Base-by-base conservation (phyloP, 1,140 invertebrate genomes). In the Neodiprion virginianus region DNA sequence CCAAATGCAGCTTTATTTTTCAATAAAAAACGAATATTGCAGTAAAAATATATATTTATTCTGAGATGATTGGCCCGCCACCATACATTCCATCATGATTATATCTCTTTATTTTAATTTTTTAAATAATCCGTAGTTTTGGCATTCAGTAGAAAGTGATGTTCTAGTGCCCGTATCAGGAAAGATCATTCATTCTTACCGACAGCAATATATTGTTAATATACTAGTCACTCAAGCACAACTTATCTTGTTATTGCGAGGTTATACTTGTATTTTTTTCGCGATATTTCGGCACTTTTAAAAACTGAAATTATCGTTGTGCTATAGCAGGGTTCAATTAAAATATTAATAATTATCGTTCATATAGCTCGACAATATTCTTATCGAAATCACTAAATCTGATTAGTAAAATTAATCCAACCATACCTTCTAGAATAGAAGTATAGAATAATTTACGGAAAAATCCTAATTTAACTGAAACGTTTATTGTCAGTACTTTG, bases 21-120 rank as follows among this genome's bases (percentile, higher is more conserved):
- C n/a, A 69, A 69, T 69, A 69, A 69, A 47, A 23, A 11, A 69
- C 17, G 21, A 69, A 21, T 69, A 69, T 47, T 69, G 21, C 67
- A 69, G 67, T 69, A 69, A 69, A 69, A 69, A 69, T 69, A 23
- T 69, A 23, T 23, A 23, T 69, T 69, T 69, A 69, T 69, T 23
- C 21, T 69, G 5, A 69, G 53, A 61, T 69, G 67, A 23, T 69
- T 69, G 17, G 21, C 40, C 67, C 67, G 40, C 40, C 67, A 69
- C 67, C 40, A 47, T 69, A 47, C 67, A 69, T 69, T 61, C 53
- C 53, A 17, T 61, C 53, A 61, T 61, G 53, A 61, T 61, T 40
- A 40, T 61, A 61, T 14, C 11, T 61, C 53, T 61, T 61, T 61
- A 14, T 3, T 40, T 61, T 61, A 14, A 61, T 61, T 61, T 61